Conservation (phyloP, 2,797 vertebrate genomes). For the Manis javanica region DNA sequence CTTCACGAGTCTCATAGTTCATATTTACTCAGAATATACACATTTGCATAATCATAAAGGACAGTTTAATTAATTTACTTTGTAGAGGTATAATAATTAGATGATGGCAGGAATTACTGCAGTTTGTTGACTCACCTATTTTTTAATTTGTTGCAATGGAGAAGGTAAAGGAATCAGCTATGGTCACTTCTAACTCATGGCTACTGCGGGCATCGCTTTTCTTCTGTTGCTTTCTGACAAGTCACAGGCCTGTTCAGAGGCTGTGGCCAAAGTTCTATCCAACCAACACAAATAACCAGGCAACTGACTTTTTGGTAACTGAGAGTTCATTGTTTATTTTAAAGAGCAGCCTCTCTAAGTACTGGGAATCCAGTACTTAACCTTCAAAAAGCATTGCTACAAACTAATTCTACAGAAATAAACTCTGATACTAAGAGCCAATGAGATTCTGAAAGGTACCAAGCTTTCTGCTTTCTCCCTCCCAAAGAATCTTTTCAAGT, state of each 20-base stretch:
- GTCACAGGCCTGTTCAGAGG: neutral
- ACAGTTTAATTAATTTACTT: neutral
- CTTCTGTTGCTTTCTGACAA: neutral
- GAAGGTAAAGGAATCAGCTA: neutral
- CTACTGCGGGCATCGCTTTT: neutral
- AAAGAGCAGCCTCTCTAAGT: neutral
- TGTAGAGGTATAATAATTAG: neutral
- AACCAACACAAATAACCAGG: neutral
- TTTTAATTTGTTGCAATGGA: neutral
- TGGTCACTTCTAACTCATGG: neutral
- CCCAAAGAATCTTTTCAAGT: neutral
- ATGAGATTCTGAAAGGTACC: neutral
- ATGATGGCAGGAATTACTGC: neutral
- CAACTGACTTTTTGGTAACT: neutral
- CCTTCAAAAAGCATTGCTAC: neutral
- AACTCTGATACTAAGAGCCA: neutral
- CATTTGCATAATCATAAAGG: neutral
- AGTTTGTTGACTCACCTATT: neutral
- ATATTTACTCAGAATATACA: conserved; percentile 10
- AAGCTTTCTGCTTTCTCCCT: neutral
- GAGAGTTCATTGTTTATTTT: neutral
- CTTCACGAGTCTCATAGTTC: neutral
- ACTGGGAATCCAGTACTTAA: neutral
- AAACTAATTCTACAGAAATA: neutral
- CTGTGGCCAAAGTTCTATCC: neutral